These are phyloP conservation scores for Exocentrus adspersus DNA, from an alignment of 2,888 invertebrate species.

Conservation along the genomic window DNA sequence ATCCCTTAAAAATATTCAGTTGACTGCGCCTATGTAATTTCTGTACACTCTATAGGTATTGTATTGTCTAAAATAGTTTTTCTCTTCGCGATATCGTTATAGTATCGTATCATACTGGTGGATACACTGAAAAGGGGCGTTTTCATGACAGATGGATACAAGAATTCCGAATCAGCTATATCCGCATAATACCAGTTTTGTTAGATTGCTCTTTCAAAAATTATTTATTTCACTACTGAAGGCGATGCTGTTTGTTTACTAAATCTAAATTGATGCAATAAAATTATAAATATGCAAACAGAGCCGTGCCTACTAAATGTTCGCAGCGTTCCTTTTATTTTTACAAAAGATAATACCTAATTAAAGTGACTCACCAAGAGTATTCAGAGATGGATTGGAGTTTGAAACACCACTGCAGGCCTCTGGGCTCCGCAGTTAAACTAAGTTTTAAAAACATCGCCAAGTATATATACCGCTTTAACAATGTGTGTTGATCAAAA, in stretches of 20 bases:
- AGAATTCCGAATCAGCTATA: not conserved
- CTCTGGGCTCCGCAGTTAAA: constrained; percentile 56
- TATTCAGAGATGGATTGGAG: constrained; percentile 51
- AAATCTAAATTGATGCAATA: not conserved
- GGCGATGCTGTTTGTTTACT: not conserved
- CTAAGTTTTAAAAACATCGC: constrained; percentile 54
- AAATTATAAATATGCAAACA: not conserved
- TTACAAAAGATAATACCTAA: not conserved
- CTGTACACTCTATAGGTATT: no score
- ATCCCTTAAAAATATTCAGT: no score
- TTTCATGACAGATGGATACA: no score
- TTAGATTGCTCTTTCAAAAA: not conserved
- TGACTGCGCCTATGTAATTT: no score
- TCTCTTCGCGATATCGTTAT: no score
- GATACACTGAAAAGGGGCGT: no score
- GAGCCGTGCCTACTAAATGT: not conserved
- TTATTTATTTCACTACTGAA: no score
- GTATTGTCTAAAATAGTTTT: no score
- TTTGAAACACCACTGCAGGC: constrained; percentile 54
- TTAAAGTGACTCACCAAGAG: constrained; percentile 50
- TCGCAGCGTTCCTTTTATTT: not conserved
- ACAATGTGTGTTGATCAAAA: constrained; percentile 57
- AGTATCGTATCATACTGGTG: no score
- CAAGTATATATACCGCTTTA: constrained; percentile 56
- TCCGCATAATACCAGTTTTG: not conserved